Conservation (phyloP, 2,888 invertebrate genomes). For the Himalopsyche japonica region DNA sequence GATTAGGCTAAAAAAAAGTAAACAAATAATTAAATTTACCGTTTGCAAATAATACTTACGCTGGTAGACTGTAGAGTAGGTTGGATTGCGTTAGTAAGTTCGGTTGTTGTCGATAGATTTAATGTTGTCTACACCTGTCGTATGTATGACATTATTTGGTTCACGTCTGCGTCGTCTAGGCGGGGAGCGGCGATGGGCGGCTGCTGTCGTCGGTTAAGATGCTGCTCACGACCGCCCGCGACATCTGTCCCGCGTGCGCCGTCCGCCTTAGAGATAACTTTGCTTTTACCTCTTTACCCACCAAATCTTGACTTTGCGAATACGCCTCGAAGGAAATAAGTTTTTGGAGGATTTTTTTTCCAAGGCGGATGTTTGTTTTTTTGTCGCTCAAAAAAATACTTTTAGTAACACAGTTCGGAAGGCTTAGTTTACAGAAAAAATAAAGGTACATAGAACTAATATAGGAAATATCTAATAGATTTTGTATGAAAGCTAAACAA, state of each 20-base stretch:
- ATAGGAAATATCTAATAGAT: too few species aligned
- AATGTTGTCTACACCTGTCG: not conserved
- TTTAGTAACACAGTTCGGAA: not conserved
- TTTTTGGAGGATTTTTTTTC: not conserved
- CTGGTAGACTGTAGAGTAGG: too few species aligned
- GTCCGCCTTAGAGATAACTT: constrained; percentile 21
- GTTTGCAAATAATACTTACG: too few species aligned
- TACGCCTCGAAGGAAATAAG: not conserved
- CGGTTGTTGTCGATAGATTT: too few species aligned
- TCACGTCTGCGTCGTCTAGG: not conserved
- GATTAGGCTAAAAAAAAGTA: too few species aligned
- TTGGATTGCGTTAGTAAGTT: too few species aligned
- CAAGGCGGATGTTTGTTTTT: not conserved
- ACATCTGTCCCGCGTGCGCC: constrained; percentile 21
- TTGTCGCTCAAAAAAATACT: not conserved
- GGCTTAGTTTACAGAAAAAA: not conserved
- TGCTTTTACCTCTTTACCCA: constrained; percentile 1
- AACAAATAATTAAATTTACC: too few species aligned
- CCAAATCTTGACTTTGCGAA: not conserved
- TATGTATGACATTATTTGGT: constrained; percentile 2
- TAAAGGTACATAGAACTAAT: not conserved
- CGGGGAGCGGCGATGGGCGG: not conserved
- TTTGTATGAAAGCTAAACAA: too few species aligned
- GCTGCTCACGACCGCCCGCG: constrained; percentile 25
- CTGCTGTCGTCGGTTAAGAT: not conserved